Conservation (phyloP, 2,113 vertebrate genomes). For the Rhizomys pruinosus region DNA sequence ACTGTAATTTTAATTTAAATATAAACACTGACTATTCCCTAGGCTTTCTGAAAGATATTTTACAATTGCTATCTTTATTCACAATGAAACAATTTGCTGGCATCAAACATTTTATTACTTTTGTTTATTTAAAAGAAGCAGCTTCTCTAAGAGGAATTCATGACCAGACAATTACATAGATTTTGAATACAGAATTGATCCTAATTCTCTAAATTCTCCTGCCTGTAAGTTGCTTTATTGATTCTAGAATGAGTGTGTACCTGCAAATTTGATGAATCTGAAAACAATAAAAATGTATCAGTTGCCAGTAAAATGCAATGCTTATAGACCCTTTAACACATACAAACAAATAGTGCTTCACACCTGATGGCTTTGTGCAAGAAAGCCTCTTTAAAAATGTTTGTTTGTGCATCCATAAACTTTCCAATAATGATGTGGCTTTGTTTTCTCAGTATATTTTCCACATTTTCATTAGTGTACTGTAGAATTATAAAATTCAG, state of each 20-base stretch:
- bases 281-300: neutral
- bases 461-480: too few relatives aligned
- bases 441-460: neutral
- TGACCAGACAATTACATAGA: neutral
- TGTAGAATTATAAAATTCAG: too few relatives aligned
- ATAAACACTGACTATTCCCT: neutral
- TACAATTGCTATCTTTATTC: neutral
- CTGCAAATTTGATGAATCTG: neutral
- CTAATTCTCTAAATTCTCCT: neutral
- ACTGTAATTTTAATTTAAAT: neutral
- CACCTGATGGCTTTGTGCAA: neutral
- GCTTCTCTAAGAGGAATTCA: neutral
- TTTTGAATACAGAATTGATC: neutral
- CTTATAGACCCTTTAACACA: neutral
- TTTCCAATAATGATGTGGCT: neutral
- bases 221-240: neutral
- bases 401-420: too few relatives aligned
- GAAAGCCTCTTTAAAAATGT: neutral
- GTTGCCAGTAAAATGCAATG: too few relatives aligned
- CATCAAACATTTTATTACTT: neutral
- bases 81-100: neutral
- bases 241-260: neutral
- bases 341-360: too few relatives aligned
- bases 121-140: slow-evolving; percentile 21
- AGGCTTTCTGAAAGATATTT: slow-evolving; percentile 1